Percentiles rank a stretch among this genome's conserved stretches.
Conservation (phyloP, 2,888 invertebrate species). For the Drosophila glabriapex region DNA sequence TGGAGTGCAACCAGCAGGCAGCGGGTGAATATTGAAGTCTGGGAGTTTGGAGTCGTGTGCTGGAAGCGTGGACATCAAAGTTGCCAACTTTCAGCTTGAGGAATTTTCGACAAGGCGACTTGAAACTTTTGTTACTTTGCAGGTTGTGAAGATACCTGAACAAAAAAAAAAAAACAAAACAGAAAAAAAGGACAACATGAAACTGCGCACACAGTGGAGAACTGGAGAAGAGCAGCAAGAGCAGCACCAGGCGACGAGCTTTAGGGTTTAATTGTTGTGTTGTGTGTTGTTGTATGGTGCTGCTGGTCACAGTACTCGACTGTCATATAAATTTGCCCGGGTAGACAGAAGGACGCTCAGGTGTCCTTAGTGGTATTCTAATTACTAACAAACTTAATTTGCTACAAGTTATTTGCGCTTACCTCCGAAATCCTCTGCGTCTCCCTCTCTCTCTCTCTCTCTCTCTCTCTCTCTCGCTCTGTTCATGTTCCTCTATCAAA, state of each 20-base stretch:
- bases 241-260: slow-evolving; percentile 44
- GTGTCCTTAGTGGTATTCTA: slow-evolving; percentile 81
- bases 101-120: slow-evolving; percentile 80
- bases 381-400: slow-evolving; percentile 81
- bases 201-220: slow-evolving; percentile 26
- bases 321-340: slow-evolving; percentile 60
- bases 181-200: slow-evolving; percentile 32
- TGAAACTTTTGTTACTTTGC: slow-evolving; percentile 74
- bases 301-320: slow-evolving; percentile 35
- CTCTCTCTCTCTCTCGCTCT: neutral
- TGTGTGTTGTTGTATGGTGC: slow-evolving; percentile 36
- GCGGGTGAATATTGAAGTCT: slow-evolving; percentile 9
- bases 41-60: neutral
- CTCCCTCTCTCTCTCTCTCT: neutral
- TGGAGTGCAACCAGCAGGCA: slow-evolving; percentile 30
- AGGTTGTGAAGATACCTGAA: slow-evolving; percentile 66
- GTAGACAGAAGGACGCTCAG: slow-evolving; percentile 62
- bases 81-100: slow-evolving; percentile 78
- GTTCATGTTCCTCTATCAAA: neutral
- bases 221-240: slow-evolving; percentile 34
- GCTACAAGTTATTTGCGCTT: slow-evolving; percentile 77
- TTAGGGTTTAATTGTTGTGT: slow-evolving; percentile 70
- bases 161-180: slow-evolving; percentile 8
- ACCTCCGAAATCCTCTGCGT: slow-evolving; percentile 27
- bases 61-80: slow-evolving; percentile 74